phyloP scores from a whole-genome alignment of 1,140 invertebrate genomes.

The Trichomalopsis sarcophagae region DNA sequence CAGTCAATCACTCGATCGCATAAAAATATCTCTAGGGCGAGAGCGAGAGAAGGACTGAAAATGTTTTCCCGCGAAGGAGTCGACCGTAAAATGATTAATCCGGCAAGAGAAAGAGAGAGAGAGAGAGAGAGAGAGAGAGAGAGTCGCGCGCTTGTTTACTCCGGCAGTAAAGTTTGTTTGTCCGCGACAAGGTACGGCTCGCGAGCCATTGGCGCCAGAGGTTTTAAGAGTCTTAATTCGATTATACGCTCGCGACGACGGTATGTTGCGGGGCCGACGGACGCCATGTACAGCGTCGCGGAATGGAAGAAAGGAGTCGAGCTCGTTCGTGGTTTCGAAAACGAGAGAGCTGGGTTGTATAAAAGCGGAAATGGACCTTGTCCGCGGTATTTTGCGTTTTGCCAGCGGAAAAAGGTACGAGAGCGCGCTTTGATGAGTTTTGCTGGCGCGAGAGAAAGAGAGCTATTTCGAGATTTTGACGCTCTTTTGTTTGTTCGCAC shows the following conservation, averaged over 20 bases:
- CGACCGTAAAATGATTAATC: conserved; percentile 66
- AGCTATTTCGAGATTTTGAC: background rate
- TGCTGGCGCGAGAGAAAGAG: too few relatives aligned
- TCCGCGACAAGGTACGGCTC: conserved; percentile 3
- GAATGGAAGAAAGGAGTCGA: background rate
- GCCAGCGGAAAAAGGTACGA: background rate
- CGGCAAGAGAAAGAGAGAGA: conserved; percentile 55
- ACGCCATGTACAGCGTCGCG: background rate
- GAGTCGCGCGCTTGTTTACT: conserved; percentile 53
- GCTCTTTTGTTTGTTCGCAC: too few relatives aligned
- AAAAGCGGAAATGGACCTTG: background rate
- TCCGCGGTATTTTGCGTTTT: background rate
- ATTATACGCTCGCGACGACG: conserved; percentile 44
- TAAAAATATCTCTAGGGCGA: background rate
- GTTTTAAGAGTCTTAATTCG: conserved; percentile 63
- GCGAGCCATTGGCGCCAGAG: conserved; percentile 13
- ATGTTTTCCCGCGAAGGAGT: conserved; percentile 43
- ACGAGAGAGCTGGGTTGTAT: background rate
- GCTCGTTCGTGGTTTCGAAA: background rate
- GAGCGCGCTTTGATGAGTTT: background rate
- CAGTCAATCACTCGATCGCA: conserved; percentile 27
- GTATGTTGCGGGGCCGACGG: background rate
- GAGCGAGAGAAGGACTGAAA: background rate
- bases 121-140: too few relatives aligned
- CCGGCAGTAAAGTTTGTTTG: conserved; percentile 59